Base-by-base conservation (phyloP, 2,797 vertebrate genomes). In the Antrozous pallidus region DNA sequence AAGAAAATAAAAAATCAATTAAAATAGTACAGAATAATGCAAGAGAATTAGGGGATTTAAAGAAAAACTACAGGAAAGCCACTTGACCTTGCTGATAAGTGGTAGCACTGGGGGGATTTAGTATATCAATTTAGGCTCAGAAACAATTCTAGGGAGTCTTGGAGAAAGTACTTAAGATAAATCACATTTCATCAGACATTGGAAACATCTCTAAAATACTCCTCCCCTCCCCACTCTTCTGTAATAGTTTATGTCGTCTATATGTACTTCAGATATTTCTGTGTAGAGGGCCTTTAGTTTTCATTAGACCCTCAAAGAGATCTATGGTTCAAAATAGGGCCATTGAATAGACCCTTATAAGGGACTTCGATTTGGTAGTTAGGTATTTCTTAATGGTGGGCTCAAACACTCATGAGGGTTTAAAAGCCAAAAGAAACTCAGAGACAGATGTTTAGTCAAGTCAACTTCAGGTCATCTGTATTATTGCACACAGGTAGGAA, bases 1-100 rank as follows among this genome's bases (percentile, higher is more conserved):
- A 81, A 90, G 70, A 94, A 78, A 95, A 42, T 81, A 79, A 36
- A 84, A 88, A 85, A 40, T 91, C 22, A 88, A 28, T 79, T 69
- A 79, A 65, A 91, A 81, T 74, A 92, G 33, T 92, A 85, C 1
- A 89, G n/a, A 20, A 26, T 81, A 78, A 51, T 91, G 3, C 42
- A 67, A 75, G 86, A 85, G 4, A 88, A 67, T 74, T 90, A n/a
- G n/a, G n/a, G 36, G 36, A 47, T 90, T 95, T 78, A 73, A 85
- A 88, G 65, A 67, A 79, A 77, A 90, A 85, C 56, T 83, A 16
- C 12, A 33, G 36, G 51, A 74, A 63, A n/a, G 40, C 1, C 13
- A 63, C 51, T 91, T 94, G 18, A 67, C 14, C 42, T 22, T 91
- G 26, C 28, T 77, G 51, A 5, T 70, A 82, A 75, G 14, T 95